Evolutionary conservation across 2,797 vertebrate genomes (phyloP), one percentile per base, ranked within the genome.

Genomic region (Pelodytes ibericus): DNA sequence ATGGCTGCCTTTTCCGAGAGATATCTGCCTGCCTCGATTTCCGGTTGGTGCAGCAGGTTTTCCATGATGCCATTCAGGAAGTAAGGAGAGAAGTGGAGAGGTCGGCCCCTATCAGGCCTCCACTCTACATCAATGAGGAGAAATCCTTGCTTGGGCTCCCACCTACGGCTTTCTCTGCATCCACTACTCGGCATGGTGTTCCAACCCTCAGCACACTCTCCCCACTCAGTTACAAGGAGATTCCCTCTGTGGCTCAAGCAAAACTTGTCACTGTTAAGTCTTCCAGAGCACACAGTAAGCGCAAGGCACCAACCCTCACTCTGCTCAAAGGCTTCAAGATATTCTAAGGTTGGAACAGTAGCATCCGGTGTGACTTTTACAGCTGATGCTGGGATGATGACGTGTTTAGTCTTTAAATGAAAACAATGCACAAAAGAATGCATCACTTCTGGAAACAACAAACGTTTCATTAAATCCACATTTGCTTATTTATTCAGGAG

Each of bases 251-350:
- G 24, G 90, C 95, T 75, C 96, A 95, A 3, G 95, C 96, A 84
- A 97, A 96, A 85, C 86, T 97, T 86, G 92, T 97, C 80, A 97
- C 95, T 0, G 94, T 98, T 20, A 97, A 97, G 84, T 93, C 95
- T 0, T 96, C 95, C 0, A 91, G 95, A 67, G 96, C 94, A 16
- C 95, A 96, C 84, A 97, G 95, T 90, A 98, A 96, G 85, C 92
- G 94, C 75, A 93, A 95, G 59, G 95, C 95, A 0, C 92, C 96
- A 41, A 94, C 95, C 0, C 89, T 96, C 59, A 98, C 95, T 4
- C 85, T 98, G 33, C 86, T 98, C 74, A 97, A 96, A 81, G 95
- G 95, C 13, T 96, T 98, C 82, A 97, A 96, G 88, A 97, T 98
- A 82, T 98, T 97, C 85, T 97, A 90, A 92, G 61, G 26, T 2